These are phyloP conservation scores for Mythimna lalbum DNA, from an alignment of 2,888 invertebrate genomes.

Conservation along the genomic window DNA sequence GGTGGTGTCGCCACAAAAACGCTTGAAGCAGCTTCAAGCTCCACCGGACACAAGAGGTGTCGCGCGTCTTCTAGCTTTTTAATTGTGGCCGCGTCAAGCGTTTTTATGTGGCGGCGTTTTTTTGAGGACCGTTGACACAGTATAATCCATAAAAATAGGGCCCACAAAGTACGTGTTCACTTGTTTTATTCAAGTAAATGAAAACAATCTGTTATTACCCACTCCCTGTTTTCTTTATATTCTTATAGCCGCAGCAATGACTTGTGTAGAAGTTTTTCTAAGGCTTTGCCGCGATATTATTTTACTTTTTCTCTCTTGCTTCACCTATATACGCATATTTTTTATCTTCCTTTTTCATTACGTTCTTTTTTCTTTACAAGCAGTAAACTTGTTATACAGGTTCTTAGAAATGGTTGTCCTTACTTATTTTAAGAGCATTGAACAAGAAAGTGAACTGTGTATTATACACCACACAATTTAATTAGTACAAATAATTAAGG, in stretches of 20 bases:
- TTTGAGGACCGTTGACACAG: too few species aligned
- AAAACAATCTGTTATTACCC: conserved; percentile 35
- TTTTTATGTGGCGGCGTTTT: too few species aligned
- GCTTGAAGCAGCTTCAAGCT: too few species aligned
- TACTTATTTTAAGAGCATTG: background rate
- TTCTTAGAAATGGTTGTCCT: conserved; percentile 9
- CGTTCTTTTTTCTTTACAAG: conserved; percentile 24
- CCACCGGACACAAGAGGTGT: too few species aligned
- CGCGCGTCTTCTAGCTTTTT: too few species aligned
- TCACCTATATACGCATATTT: conserved; percentile 28
- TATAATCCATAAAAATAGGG: background rate
- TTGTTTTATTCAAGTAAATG: conserved; percentile 27
- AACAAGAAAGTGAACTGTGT: background rate
- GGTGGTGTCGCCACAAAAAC: too few species aligned
- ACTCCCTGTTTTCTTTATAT: conserved; percentile 27
- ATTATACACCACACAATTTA: background rate
- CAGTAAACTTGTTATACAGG: conserved; percentile 25
- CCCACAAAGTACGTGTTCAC: conserved; percentile 15
- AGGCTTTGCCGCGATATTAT: conserved; percentile 45
- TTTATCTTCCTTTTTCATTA: conserved; percentile 48
- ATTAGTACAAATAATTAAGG: too few species aligned
- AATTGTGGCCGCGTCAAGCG: too few species aligned
- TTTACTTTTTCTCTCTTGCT: conserved; percentile 40
- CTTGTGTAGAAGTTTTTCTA: conserved; percentile 51
- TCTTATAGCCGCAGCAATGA: conserved; percentile 34